A percentile compares a stretch with the other conserved stretches of the same genome.
Evolutionary conservation across 2,797 vertebrate species (phyloP).

Genomic region (Carcharodon carcharias): DNA sequence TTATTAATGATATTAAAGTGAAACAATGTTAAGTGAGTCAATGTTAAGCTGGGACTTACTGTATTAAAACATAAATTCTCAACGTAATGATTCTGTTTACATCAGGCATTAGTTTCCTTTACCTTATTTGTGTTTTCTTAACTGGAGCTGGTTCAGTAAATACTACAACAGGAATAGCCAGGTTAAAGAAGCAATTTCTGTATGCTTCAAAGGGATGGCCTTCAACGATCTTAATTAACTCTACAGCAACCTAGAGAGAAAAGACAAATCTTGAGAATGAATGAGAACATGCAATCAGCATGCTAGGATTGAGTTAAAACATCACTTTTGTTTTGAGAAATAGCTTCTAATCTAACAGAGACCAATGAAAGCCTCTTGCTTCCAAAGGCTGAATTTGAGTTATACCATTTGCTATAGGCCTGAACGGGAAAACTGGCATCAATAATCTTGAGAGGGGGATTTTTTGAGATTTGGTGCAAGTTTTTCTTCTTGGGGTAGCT

Average conservation of each 20-base stretch:
- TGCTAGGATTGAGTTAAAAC: background rate
- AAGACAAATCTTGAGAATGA: background rate
- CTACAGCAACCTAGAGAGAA: slow-evolving; percentile 76
- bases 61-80: background rate
- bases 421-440: background rate
- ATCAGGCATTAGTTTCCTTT: slow-evolving; percentile 38
- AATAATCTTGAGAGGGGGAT: background rate
- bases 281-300: background rate
- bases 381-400: background rate
- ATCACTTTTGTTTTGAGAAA: background rate
- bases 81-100: slow-evolving; percentile 39
- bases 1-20: too few relatives aligned
- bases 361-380: background rate
- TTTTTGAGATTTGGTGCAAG: background rate
- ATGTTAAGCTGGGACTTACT: too few relatives aligned
- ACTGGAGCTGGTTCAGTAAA: slow-evolving; percentile 84
- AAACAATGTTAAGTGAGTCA: too few relatives aligned
- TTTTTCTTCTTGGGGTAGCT: background rate
- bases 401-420: background rate
- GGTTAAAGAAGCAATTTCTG: slow-evolving; percentile 96
- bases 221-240: slow-evolving; percentile 84
- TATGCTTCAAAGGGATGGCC: slow-evolving; percentile 76
- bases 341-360: background rate
- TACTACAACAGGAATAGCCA: slow-evolving; percentile 91
- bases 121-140: slow-evolving; percentile 85